Conservation (phyloP, 2,888 invertebrate species). For the Harpagoxenus sublaevis region DNA sequence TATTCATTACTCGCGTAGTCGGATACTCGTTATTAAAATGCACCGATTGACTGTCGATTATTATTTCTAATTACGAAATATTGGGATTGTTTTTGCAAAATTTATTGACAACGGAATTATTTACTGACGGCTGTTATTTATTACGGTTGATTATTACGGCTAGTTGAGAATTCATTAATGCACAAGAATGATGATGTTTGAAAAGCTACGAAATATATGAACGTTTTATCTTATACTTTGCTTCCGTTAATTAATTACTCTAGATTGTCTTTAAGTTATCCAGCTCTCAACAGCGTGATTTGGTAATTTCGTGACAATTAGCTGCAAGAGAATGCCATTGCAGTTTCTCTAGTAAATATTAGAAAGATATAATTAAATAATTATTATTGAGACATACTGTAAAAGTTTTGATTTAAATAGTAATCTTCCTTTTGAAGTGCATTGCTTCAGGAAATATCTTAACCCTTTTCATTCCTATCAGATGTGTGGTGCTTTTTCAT, state of each 20-base stretch:
- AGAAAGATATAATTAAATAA: neutral
- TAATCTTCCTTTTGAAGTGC: neutral
- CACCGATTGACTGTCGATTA: conserved; percentile 11
- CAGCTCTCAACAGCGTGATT: neutral
- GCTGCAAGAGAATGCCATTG: neutral
- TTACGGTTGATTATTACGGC: neutral
- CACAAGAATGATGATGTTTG: neutral
- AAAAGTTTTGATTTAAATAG: neutral
- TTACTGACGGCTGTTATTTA: conserved; percentile 15
- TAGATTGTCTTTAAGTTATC: neutral
- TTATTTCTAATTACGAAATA: conserved; percentile 14
- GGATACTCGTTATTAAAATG: conserved; percentile 26
- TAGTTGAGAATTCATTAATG: neutral
- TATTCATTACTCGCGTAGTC: neutral
- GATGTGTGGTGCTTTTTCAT: neutral
- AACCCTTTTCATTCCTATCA: neutral
- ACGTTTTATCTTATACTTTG: neutral
- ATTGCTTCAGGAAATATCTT: neutral
- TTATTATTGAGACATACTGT: neutral
- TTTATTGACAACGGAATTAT: conserved; percentile 30
- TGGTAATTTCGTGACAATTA: neutral
- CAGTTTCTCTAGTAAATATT: neutral
- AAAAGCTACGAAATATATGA: neutral
- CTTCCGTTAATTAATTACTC: neutral
- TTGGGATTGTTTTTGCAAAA: conserved; percentile 1